Percentiles rank a stretch among this genome's conserved stretches.
These are phyloP conservation scores for Sterna hirundo DNA, from an alignment of 2,113 vertebrate genomes.

Conservation along the genomic window DNA sequence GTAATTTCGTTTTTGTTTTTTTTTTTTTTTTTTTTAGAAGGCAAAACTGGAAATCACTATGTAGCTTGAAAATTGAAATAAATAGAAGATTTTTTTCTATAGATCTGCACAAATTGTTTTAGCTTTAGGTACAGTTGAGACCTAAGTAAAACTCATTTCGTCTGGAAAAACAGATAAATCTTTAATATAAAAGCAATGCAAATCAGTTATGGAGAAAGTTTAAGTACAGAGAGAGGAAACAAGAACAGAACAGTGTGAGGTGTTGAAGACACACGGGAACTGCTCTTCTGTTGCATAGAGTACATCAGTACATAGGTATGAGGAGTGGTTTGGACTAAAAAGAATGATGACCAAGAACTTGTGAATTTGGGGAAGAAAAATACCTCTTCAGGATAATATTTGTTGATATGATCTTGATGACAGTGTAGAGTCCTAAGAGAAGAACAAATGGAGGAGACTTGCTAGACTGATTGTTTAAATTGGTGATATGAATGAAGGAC, in stretches of 20 bases:
- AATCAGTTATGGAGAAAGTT: neutral
- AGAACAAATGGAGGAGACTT: neutral
- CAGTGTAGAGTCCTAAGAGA: neutral
- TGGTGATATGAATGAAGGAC: neutral
- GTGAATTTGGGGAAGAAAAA: neutral
- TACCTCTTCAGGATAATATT: neutral
- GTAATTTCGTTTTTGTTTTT: neutral
- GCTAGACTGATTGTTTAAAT: neutral
- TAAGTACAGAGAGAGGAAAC: neutral
- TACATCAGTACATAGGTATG: too few species aligned
- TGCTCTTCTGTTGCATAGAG: neutral
- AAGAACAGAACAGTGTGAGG: neutral
- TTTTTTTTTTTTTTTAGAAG: neutral
- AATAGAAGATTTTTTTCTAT: neutral
- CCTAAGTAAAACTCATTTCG: neutral
- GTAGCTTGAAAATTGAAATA: neutral
- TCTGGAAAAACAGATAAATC: neutral
- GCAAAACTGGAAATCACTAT: neutral
- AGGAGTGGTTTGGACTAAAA: neutral
- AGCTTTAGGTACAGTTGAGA: neutral
- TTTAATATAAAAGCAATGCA: neutral
- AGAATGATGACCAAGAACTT: neutral
- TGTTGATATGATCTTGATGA: neutral
- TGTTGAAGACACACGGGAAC: neutral
- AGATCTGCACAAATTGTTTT: neutral